Base-by-base conservation (phyloP, 2,113 vertebrate genomes). In the Pogona vitticeps region DNA sequence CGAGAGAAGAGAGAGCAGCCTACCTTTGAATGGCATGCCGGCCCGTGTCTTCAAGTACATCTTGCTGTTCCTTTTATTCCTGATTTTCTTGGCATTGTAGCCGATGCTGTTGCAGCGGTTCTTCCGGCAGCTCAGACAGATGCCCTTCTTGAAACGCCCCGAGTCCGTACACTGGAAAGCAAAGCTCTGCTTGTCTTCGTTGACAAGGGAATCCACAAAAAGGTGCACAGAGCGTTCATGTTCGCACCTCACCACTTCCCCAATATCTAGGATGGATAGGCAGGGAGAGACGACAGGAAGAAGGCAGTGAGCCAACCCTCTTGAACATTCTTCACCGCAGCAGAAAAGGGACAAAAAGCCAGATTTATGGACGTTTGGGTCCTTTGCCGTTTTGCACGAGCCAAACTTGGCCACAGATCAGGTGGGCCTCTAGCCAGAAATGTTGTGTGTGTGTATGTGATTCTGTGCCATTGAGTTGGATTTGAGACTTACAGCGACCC, bases 41-140 rank as follows among this genome's bases (percentile, higher is more conserved):
- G 98, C 98, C 21, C 98, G 96, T 0, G 99, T 99, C 91, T 99
- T 99, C 42, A 99, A 93, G 92, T 99, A 99, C 99, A 99, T 99
- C 92, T 98, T 99, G 93, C 91, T 98, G 92, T 98, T 99, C 68
- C 97, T 97, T 83, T 96, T 97, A 86, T 97, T 98, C 2, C 97
- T 95, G 61, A 96, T 98, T 77, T 96, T 98, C 88, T 96, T 97
- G 65, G 97, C 92, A 0, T 98, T 98, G 95, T 99, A 99, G 85
- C 99, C 99, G 0, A 99, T 98, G 93, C 96, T 96, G 17, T 96
- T 99, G 94, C 99, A 99, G 70, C 99, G 98, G 90, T 99, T 98
- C 91, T 99, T 99, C 80, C 98, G 96, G 95, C 99, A 99, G 95
- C 99, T 99, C 92, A 99, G 97, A 89, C 99, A 99, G 94, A 99